These are phyloP conservation scores for Tetragonisca angustula DNA, from an alignment of 2,888 invertebrate species.

Conservation along the genomic window DNA sequence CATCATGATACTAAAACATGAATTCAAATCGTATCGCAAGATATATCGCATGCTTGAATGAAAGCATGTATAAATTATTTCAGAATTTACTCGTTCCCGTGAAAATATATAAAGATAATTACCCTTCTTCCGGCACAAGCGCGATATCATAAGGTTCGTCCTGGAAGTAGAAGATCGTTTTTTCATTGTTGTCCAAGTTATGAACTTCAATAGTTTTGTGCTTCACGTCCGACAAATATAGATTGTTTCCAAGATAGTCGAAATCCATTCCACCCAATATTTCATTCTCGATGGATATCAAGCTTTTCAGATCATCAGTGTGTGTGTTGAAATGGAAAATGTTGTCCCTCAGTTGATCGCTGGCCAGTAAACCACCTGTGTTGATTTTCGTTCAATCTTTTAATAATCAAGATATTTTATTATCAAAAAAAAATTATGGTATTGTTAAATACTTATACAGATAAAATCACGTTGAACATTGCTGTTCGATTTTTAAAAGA, in stretches of 20 bases:
- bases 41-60: not conserved
- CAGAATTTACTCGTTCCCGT: not conserved
- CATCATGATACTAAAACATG: slow-evolving; percentile 78
- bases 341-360: slow-evolving; percentile 67
- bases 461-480: not conserved
- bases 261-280: slow-evolving; percentile 86
- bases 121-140: slow-evolving; percentile 89
- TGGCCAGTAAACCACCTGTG: slow-evolving; percentile 71
- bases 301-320: slow-evolving; percentile 58
- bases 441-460: not conserved
- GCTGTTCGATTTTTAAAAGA: not conserved
- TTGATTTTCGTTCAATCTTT: slow-evolving; percentile 3
- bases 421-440: not conserved
- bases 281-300: slow-evolving; percentile 84
- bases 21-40: not conserved
- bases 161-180: slow-evolving; percentile 87
- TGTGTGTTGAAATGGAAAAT: slow-evolving; percentile 70
- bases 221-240: slow-evolving; percentile 90
- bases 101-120: slow-evolving; percentile 39
- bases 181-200: slow-evolving; percentile 86
- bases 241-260: slow-evolving; percentile 89
- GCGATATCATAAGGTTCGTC: slow-evolving; percentile 89
- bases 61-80: not conserved
- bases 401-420: not conserved
- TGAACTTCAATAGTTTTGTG: slow-evolving; percentile 88